phyloP scores from a whole-genome alignment of 64 coral and sea anemone genomes.

The Montipora sp. region DNA sequence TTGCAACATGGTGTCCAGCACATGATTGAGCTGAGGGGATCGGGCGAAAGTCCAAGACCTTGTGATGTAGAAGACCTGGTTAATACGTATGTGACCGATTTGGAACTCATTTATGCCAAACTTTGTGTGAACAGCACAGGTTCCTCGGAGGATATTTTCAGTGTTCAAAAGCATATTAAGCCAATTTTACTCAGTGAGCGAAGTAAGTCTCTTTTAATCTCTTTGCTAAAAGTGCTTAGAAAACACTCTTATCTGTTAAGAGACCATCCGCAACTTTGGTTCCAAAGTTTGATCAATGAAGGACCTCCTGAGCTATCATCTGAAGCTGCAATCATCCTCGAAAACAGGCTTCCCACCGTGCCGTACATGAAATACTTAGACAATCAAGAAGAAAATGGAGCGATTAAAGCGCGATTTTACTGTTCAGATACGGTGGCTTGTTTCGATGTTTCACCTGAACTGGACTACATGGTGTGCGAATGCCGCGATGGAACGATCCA shows the following conservation, averaged over 20 bases:
- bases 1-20: slow-evolving; percentile 2
- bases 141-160: not conserved
- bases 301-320: not conserved
- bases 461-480: slow-evolving; percentile 28
- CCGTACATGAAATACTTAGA: not conserved
- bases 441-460: slow-evolving; percentile 27
- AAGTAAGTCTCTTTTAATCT: not conserved
- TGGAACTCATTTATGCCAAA: slow-evolving; percentile 11
- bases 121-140: not conserved
- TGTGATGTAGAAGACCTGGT: not conserved
- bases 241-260: not conserved
- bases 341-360: not conserved
- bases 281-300: slow-evolving; percentile 4
- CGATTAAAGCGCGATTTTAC: not conserved
- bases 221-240: not conserved
- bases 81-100: not conserved
- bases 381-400: not conserved
- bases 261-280: not conserved
- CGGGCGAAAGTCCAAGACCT: no score
- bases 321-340: not conserved
- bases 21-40: not conserved
- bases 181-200: not conserved
- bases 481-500: slow-evolving; percentile 30
- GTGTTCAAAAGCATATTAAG: not conserved
- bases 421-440: slow-evolving; percentile 11